Percentiles rank a stretch among this genome's conserved stretches.
Evolutionary conservation across 2,888 invertebrate genomes (phyloP).

Genomic region (Tipula confusa): DNA sequence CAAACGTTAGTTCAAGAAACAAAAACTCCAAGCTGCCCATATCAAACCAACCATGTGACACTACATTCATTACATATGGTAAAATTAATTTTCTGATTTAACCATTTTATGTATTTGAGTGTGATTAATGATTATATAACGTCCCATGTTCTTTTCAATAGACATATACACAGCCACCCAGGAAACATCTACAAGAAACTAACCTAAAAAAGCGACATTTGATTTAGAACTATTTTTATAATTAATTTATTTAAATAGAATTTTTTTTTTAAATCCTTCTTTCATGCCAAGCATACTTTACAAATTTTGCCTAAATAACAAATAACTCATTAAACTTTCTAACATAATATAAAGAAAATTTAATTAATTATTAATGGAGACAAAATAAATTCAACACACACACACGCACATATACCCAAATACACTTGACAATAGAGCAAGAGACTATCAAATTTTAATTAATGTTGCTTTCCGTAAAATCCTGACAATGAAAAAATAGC

Average conservation of each 20-base stretch:
- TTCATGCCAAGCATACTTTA: not conserved
- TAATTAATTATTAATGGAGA: conserved; percentile 20
- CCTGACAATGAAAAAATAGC: not conserved
- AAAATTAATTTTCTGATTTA: not conserved
- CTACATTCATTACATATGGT: not conserved
- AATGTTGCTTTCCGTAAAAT: not conserved
- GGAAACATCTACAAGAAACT: not conserved
- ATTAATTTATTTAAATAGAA: not conserved
- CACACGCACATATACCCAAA: not conserved
- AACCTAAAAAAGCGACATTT: not conserved
- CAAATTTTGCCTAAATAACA: not conserved
- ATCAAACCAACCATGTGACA: not conserved
- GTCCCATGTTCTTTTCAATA: not conserved
- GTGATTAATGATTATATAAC: not conserved
- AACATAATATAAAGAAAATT: not conserved
- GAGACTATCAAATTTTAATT: not conserved
- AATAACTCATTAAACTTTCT: conserved; percentile 15
- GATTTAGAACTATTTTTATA: not conserved
- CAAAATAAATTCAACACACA: not conserved
- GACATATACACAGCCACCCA: not conserved
- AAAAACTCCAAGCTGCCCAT: not conserved
- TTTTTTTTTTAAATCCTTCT: not conserved
- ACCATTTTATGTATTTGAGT: not conserved
- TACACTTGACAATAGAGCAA: not conserved
- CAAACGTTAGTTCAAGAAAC: not conserved